These are phyloP conservation scores for Chlamydotis undulata DNA, from an alignment of 2,113 vertebrate genomes.

Conservation along the genomic window DNA sequence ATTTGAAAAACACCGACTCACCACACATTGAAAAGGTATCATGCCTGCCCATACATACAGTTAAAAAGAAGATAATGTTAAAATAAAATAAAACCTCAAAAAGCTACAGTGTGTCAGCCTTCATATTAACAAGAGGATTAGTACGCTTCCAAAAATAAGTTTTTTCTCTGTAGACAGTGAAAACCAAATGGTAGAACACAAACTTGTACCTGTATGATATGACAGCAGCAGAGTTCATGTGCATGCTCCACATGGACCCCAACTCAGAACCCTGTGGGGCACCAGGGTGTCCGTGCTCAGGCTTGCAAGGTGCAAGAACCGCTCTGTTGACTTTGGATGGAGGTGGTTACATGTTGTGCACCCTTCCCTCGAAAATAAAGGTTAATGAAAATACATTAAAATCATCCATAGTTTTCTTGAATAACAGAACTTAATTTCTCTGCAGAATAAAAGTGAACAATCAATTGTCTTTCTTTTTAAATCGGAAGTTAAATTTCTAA, in stretches of 20 bases:
- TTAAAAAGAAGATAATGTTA: not conserved
- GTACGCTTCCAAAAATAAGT: not conserved
- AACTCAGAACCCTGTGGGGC: not conserved
- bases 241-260: not conserved
- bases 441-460: not conserved
- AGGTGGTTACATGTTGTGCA: not conserved
- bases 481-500: not conserved
- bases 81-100: not conserved
- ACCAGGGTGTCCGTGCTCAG: not conserved
- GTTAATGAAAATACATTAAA: not conserved
- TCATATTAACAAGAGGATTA: not conserved
- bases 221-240: not conserved
- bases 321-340: not conserved
- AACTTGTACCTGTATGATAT: not conserved
- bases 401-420: not conserved
- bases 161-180: not conserved
- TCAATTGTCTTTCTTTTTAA: not conserved
- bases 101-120: not conserved
- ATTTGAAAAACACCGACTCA: not conserved
- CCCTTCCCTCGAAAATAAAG: not conserved
- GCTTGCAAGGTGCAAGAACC: not conserved
- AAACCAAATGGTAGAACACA: not conserved
- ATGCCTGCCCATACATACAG: not conserved
- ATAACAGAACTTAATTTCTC: not conserved
- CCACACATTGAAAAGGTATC: not conserved